Base-by-base conservation (phyloP, 1,140 invertebrate species). In the Carposina sasakii region DNA sequence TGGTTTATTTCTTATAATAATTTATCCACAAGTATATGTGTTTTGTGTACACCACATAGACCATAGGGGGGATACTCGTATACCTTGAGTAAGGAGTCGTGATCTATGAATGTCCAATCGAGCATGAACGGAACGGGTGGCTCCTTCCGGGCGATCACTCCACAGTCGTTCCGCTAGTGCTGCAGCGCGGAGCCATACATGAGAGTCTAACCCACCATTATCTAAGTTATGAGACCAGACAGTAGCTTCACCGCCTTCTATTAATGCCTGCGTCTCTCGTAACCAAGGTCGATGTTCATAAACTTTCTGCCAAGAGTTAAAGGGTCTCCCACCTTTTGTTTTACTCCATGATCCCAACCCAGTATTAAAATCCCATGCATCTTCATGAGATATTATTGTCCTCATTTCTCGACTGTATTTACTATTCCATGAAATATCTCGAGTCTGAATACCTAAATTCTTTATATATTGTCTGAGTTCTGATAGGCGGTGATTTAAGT, bases 321-420 rank as follows among this genome's bases (percentile, higher is more conserved):
- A 94, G 1, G 92, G 90, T 1, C 90, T 89, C 54, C 92, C 93
- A 10, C 90, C 89, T 0, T 88, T 89, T 16, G 63, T 71, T 57
- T 91, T 90, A 20, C 91, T 75, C 92, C 93, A 94, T 23, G 86
- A 88, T 9, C 91, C 91, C 57, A 91, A 92, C 0, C 92, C 92
- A 56, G 91, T 94, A 56, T 94, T 93, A 30, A 95, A 86, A 71
- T 94, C 93, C 92, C 92, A 94, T 4, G 90, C 90, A 61, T 95
- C 92, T 26, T 92, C 91, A 62, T 94, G 92, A 0, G 92, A 94
- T 44, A 93, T 75, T 23, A 95, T 91, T n/a, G 92, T 87, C 28
- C 90, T 87, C 60, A 91, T 91, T 1, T 91, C 91, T 51, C 89
- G 89, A 17, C 89, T 85, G 13, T 92, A 65, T 0, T 92, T 76